Evolutionary conservation across 1,140 invertebrate species (phyloP).

Genomic region (Brachionus paranguensis): DNA sequence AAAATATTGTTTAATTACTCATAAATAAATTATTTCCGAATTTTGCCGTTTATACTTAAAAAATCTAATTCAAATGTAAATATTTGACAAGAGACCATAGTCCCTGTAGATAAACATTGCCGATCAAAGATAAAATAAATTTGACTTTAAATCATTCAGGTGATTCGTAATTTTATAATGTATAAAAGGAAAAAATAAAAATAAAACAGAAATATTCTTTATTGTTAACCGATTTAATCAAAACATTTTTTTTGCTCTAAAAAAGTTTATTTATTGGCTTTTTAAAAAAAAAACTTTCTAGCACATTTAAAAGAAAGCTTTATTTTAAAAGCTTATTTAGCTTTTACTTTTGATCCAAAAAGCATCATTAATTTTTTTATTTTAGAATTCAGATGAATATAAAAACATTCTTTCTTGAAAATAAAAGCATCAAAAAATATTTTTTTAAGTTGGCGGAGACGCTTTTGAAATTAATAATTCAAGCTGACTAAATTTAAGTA

Average conservation of each 20-base stretch:
- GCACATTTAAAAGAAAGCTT: background rate
- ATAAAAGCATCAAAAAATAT: background rate
- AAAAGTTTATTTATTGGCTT: background rate
- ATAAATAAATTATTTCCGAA: background rate
- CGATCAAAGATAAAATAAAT: background rate
- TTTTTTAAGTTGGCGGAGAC: background rate
- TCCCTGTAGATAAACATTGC: background rate
- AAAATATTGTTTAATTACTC: conserved; percentile 24
- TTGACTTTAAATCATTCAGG: background rate
- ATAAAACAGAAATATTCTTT: background rate
- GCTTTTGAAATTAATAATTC: background rate
- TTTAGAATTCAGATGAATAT: background rate
- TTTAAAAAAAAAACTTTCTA: background rate
- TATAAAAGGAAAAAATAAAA: conserved; percentile 6
- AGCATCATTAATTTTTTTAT: background rate
- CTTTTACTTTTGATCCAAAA: background rate
- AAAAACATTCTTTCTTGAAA: background rate
- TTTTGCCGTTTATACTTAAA: background rate
- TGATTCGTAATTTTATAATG: background rate
- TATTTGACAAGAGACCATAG: background rate
- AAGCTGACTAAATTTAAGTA: background rate
- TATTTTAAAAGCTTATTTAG: background rate
- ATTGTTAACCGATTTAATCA: background rate
- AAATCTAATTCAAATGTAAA: background rate
- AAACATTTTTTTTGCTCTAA: background rate